Evolutionary conservation across 2,797 vertebrate species (phyloP).

Genomic region (Sparidentex hasta): DNA sequence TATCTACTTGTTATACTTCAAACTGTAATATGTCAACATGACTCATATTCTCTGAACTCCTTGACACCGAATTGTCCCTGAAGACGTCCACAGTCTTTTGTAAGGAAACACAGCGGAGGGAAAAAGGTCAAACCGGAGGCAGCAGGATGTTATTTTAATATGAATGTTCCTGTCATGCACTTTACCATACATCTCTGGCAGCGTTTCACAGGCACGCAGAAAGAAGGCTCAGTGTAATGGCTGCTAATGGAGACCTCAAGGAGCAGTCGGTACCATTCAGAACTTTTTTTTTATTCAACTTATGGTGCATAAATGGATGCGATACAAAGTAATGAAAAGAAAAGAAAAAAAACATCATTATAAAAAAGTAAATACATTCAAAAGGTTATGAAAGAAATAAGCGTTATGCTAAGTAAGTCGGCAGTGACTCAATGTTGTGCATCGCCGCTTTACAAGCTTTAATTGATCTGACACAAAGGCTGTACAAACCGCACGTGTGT

Average conservation of each 20-base stretch:
- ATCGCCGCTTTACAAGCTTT: too few species aligned
- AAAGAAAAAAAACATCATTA: neutral
- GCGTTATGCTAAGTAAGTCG: neutral
- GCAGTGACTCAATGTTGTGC: neutral
- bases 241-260: conserved; percentile 16
- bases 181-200: conserved; percentile 13
- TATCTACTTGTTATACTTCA: too few species aligned
- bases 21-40: too few species aligned
- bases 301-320: neutral
- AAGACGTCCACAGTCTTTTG: neutral
- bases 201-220: neutral
- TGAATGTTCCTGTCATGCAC: neutral
- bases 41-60: neutral
- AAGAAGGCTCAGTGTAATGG: neutral
- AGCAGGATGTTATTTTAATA: neutral
- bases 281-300: neutral
- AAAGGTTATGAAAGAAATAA: neutral
- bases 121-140: neutral
- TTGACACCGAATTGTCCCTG: neutral
- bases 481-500: neutral
- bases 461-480: conserved; percentile 17
- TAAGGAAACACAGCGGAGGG: neutral
- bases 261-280: conserved; percentile 1
- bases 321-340: neutral
- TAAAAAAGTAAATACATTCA: neutral